phyloP scores from a whole-genome alignment of 2,797 vertebrate genomes.

The Muscicapa comitata region DNA sequence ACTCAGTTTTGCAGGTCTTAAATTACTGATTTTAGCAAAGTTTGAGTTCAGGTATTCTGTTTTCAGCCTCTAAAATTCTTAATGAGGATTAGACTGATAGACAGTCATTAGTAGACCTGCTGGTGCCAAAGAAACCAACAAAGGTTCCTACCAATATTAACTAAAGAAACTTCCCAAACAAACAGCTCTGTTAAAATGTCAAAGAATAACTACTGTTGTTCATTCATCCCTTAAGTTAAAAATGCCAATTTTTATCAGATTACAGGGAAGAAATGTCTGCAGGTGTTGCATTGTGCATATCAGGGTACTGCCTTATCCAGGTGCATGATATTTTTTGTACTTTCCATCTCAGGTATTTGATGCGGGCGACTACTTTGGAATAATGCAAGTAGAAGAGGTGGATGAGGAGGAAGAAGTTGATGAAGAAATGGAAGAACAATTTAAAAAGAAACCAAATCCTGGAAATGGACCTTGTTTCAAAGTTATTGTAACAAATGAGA shows the following conservation, averaged over 20 bases:
- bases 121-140: neutral
- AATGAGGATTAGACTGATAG: neutral
- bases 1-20: neutral
- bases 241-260: neutral
- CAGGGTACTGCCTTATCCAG: neutral
- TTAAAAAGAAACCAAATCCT: constrained; percentile 66
- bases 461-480: constrained; percentile 75
- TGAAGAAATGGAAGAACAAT: constrained; percentile 45
- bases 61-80: neutral
- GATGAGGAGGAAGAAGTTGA: constrained; percentile 72
- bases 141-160: neutral
- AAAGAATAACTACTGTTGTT: neutral
- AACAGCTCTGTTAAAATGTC: neutral
- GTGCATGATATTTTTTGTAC: neutral
- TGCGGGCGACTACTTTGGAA: constrained; percentile 91
- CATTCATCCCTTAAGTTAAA: neutral
- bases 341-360: constrained; percentile 83
- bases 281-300: accelerated
- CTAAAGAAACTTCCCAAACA: neutral
- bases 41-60: neutral
- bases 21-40: neutral
- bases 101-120: neutral
- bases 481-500: constrained; percentile 87
- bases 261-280: neutral
- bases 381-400: constrained; percentile 83